phyloP scores from a whole-genome alignment of 2,113 vertebrate species.

The Pelusios castaneus region DNA sequence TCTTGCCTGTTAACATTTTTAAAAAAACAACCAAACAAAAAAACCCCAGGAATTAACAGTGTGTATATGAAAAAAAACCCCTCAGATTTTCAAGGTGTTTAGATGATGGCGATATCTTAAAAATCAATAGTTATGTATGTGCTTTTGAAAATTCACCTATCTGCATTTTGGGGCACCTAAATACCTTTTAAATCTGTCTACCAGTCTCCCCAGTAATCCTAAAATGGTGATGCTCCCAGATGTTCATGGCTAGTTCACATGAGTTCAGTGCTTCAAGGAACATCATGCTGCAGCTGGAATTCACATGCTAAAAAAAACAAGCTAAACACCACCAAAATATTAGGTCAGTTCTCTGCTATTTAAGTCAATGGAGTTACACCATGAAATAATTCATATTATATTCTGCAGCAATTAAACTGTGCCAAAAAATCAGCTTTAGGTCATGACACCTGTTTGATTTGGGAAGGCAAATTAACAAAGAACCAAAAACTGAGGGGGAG shows the following conservation, averaged over 20 bases:
- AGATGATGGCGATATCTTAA: neutral
- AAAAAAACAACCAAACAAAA: too few relatives aligned
- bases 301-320: neutral
- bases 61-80: neutral
- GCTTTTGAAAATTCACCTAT: constrained; percentile 2
- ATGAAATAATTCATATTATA: neutral
- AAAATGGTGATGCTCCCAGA: neutral
- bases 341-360: neutral
- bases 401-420: neutral
- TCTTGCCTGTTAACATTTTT: too few relatives aligned
- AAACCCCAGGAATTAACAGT: neutral
- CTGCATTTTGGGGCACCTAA: neutral
- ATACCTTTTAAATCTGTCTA: neutral
- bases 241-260: neutral
- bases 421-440: neutral
- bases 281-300: neutral
- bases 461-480: neutral
- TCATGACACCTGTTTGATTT: neutral
- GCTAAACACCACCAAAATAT: neutral
- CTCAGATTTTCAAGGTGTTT: neutral
- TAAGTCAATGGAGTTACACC: neutral
- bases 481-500: neutral
- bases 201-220: neutral
- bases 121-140: neutral
- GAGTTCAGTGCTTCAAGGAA: neutral